These are phyloP conservation scores for Sceloporus undulatus DNA, from an alignment of 2,113 vertebrate genomes.

Conservation along the genomic window DNA sequence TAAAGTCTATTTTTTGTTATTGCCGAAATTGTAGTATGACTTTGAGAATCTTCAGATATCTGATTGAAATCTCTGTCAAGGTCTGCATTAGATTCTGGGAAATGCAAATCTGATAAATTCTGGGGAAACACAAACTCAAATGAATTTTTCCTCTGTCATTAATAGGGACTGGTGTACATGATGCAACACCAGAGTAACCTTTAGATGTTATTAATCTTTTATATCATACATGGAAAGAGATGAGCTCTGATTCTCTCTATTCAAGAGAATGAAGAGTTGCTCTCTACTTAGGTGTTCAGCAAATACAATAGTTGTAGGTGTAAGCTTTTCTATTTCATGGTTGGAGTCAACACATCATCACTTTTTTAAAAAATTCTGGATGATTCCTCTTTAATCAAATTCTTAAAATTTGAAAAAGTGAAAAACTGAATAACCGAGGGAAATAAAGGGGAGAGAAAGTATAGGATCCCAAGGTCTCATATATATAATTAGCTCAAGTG, in stretches of 20 bases:
- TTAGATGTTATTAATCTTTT: background rate
- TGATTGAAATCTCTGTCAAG: too few relatives aligned
- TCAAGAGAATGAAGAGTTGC: background rate
- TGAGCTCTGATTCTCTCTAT: background rate
- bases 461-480: background rate
- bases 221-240: too few relatives aligned
- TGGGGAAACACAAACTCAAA: too few relatives aligned
- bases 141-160: background rate
- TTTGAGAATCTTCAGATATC: too few relatives aligned
- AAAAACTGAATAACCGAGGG: too few relatives aligned
- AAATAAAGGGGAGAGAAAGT: background rate
- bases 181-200: background rate
- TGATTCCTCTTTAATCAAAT: background rate
- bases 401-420: background rate
- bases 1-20: too few relatives aligned
- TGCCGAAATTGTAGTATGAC: too few relatives aligned
- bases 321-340: background rate
- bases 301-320: background rate
- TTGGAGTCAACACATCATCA: background rate
- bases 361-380: background rate
- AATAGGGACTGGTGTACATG: too few relatives aligned
- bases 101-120: too few relatives aligned
- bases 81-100: too few relatives aligned
- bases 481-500: background rate
- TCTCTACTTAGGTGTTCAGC: background rate